Base-by-base conservation (phyloP, 1,140 invertebrate genomes). In the Araneus ventricosus region DNA sequence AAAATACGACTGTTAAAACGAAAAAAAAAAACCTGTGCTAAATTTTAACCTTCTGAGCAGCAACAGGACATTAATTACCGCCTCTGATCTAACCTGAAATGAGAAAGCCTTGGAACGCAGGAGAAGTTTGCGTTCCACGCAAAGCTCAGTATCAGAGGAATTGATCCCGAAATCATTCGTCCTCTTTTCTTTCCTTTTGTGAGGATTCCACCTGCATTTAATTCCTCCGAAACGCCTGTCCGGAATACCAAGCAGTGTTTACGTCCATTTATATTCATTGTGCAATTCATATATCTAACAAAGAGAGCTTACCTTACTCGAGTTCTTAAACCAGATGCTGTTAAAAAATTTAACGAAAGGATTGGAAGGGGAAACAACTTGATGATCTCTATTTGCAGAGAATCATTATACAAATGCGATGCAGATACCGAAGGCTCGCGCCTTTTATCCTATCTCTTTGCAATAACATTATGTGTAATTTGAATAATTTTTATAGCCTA, bases 401-500 rank as follows among this genome's bases (percentile, higher is more conserved):
- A 80, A 82, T 91, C 89, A 91, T 84, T 91, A 84, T 84, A 67
- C 87, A 88, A 88, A 88, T 88, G 63, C 22, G 39, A 75, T 67
- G 87, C 67, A 45, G 30, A 24, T 61, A 41, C 17, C 4, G 30
- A 84, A 14, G 6, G 80, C 10, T 52, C 63, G 52, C 52, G 59
- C 52, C 34, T 63, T n/a, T 61, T 4, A 41, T 67, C 22, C 61
- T 14, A 27, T 70, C 87, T 75, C 37, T 88, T n/a, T 34, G 52
- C 79, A 91, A 27, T 79, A 45, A 63, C 75, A 91, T 91, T 84
- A 91, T 30, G 59, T 84, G 45, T 84, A 84, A 91, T 91, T 91
- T 91, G 89, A 91, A 91, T 91, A 91, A 91, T 91, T 91, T 82
- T 84, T 91, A 91, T 91, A 63, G 89, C 89, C 80, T 91, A 84